These are phyloP conservation scores for Choristoneura fumiferana DNA, from an alignment of 1,140 invertebrate genomes.

Conservation along the genomic window DNA sequence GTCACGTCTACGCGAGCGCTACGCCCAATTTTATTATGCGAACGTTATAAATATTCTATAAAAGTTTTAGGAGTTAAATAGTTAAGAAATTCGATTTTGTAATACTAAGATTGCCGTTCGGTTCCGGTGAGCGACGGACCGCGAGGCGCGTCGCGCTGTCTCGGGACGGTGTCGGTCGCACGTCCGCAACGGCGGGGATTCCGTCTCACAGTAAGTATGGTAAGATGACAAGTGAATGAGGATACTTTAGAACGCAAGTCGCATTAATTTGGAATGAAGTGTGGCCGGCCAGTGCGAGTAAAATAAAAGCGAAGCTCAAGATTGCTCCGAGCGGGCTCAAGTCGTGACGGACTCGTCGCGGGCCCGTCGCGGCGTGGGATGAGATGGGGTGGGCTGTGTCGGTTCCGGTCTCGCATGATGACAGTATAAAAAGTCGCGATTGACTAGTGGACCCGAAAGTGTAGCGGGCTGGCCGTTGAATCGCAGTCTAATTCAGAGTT, in stretches of 20 bases:
- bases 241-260: constrained; percentile 47
- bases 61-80: constrained; percentile 63
- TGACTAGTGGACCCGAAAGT: constrained; percentile 73
- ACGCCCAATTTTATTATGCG: constrained; percentile 54
- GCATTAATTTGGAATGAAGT: constrained; percentile 36
- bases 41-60: constrained; percentile 68
- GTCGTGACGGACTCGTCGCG: no score
- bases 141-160: no score
- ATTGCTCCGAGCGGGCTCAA: constrained; percentile 30
- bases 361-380: no score
- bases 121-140: constrained; percentile 26
- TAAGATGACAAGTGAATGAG: constrained; percentile 49
- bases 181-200: background rate
- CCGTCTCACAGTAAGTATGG: constrained; percentile 21
- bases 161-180: background rate
- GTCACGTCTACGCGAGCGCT: constrained; percentile 53
- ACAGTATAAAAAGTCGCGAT: constrained; percentile 72
- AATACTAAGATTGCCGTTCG: constrained; percentile 49
- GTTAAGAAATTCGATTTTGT: constrained; percentile 73
- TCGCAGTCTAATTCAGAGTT: constrained; percentile 50
- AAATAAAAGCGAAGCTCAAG: constrained; percentile 51
- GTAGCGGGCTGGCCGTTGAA: constrained; percentile 50
- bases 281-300: constrained; percentile 29
- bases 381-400: constrained; percentile 54
- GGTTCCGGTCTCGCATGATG: constrained; percentile 64